These are phyloP conservation scores for Limosa lapponica DNA, from an alignment of 2,797 vertebrate species.

Conservation along the genomic window DNA sequence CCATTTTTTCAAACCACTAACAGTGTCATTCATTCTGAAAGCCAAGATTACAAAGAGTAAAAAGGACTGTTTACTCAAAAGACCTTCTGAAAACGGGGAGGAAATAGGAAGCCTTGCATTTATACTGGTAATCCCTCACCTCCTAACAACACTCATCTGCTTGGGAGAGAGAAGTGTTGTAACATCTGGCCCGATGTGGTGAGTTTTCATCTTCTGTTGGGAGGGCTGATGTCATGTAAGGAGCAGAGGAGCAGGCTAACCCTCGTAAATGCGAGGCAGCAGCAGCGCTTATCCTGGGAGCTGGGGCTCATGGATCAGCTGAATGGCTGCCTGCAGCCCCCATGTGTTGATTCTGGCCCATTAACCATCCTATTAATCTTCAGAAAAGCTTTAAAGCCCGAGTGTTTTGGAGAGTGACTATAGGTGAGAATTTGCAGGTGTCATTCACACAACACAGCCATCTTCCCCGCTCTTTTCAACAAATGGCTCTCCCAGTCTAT, in stretches of 20 bases:
- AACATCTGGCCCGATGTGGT: slow-evolving; percentile 54
- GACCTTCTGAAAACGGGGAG: background rate
- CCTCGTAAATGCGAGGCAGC: slow-evolving; percentile 25
- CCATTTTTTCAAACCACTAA: background rate
- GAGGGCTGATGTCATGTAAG: slow-evolving; percentile 49
- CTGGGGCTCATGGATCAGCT: background rate
- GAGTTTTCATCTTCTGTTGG: slow-evolving; percentile 51
- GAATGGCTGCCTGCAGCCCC: slow-evolving; percentile 10
- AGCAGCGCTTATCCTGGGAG: slow-evolving; percentile 27
- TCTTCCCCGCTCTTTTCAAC: slow-evolving; percentile 6
- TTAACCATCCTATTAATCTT: slow-evolving; percentile 58
- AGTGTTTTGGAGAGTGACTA: background rate
- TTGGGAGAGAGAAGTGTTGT: background rate
- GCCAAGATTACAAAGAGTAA: background rate
- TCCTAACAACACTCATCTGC: slow-evolving; percentile 37
- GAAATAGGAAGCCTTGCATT: slow-evolving; percentile 45
- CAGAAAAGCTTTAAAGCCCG: slow-evolving; percentile 17
- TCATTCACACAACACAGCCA: slow-evolving; percentile 26
- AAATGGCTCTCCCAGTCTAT: background rate
- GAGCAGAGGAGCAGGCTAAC: slow-evolving; percentile 16
- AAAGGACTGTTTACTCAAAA: slow-evolving; percentile 30
- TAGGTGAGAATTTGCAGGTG: slow-evolving; percentile 62
- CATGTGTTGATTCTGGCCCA: slow-evolving; percentile 57
- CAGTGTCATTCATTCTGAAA: background rate
- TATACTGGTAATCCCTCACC: slow-evolving; percentile 25